A percentile compares a stretch with the other conserved stretches of the same genome.
Evolutionary conservation across 2,113 vertebrate species (phyloP).

Genomic region (Dipodomys spectabilis): DNA sequence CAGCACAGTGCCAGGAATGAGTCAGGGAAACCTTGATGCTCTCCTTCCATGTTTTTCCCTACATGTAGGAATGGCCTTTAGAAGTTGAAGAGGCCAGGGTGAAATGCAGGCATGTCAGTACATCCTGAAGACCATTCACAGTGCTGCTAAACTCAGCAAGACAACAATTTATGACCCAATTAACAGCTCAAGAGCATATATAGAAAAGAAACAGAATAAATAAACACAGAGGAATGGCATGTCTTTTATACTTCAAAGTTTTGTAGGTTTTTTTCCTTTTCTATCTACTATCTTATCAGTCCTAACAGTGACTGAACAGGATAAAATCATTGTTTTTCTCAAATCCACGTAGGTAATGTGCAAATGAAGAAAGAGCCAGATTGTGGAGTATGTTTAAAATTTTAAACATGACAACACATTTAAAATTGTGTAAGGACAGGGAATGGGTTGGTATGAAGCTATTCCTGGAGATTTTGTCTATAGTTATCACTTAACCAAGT

Average conservation of each 20-base stretch:
- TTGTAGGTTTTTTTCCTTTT: too few relatives aligned
- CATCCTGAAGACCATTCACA: too few relatives aligned
- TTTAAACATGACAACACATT: not conserved
- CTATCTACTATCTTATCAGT: not conserved
- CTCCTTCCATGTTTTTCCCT: not conserved
- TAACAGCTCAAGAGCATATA: not conserved
- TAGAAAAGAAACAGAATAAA: not conserved
- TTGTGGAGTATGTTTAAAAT: not conserved
- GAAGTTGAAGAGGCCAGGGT: not conserved
- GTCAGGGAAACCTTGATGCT: not conserved
- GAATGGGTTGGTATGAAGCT: not conserved
- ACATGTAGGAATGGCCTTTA: not conserved
- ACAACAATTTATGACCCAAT: not conserved
- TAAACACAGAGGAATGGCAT: not conserved
- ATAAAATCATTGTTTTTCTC: conserved; percentile 10
- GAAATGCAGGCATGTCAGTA: not conserved
- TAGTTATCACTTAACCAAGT: not conserved
- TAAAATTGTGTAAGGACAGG: not conserved
- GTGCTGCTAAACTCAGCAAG: not conserved
- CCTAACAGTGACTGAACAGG: not conserved
- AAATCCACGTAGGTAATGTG: not conserved
- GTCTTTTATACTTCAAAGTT: not conserved
- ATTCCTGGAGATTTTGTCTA: not conserved
- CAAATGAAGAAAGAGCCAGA: not conserved
- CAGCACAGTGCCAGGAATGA: not conserved